Conservation (phyloP, 2,113 vertebrate species). For the Onychostoma macrolepis region DNA sequence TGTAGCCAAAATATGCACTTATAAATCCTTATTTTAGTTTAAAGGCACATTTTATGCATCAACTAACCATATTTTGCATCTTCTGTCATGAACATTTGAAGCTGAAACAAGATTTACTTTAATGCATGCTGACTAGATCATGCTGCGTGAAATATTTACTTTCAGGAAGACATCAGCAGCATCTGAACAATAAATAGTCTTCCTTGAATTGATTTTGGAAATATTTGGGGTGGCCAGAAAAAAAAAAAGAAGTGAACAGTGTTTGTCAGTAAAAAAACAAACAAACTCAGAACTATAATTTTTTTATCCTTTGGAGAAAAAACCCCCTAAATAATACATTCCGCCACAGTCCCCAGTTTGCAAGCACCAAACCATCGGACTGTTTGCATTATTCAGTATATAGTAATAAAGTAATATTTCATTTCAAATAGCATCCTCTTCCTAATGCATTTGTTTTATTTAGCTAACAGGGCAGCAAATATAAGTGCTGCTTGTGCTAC, state of each 20-base stretch:
- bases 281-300: background rate
- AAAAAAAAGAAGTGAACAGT: background rate
- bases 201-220: background rate
- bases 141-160: background rate
- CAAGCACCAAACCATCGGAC: background rate
- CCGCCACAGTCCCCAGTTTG: background rate
- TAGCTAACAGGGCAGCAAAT: constrained; percentile 3
- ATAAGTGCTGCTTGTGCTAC: background rate
- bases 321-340: constrained; percentile 41
- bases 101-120: constrained; percentile 3
- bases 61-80: background rate
- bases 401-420: constrained; percentile 30
- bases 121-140: background rate
- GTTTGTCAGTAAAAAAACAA: background rate
- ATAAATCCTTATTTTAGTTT: background rate
- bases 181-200: background rate
- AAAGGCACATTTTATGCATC: background rate
- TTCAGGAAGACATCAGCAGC: constrained; percentile 14
- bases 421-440: constrained; percentile 1
- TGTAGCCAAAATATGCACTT: background rate
- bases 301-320: constrained; percentile 17
- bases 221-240: background rate
- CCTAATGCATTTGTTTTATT: constrained; percentile 12
- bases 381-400: constrained; percentile 45
- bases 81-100: background rate